phyloP scores from a whole-genome alignment of 1,140 invertebrate genomes.

The Melanaphis sacchari region DNA sequence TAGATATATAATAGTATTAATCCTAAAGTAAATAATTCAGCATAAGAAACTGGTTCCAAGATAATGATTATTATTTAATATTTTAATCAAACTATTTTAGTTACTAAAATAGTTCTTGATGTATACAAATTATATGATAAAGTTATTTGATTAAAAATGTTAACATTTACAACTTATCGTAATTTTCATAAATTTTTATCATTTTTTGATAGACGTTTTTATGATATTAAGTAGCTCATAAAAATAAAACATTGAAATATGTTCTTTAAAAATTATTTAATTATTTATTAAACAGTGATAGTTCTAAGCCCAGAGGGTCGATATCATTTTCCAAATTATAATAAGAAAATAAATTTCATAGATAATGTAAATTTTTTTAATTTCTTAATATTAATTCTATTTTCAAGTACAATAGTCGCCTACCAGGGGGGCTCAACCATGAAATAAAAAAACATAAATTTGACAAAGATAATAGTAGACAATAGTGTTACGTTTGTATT shows the following conservation, averaged over 20 bases:
- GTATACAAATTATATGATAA: not conserved
- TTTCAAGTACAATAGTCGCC: not conserved
- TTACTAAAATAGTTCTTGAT: not conserved
- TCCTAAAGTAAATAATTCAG: not conserved
- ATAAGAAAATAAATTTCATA: not conserved
- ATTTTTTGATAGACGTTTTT: not conserved
- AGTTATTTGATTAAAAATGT: not conserved
- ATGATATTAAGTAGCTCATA: not conserved
- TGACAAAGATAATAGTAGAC: not conserved
- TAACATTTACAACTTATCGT: not conserved
- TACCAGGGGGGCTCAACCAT: not conserved
- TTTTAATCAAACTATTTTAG: not conserved
- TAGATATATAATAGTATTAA: not conserved
- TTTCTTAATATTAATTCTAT: not conserved
- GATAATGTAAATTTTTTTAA: not conserved
- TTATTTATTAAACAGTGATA: not conserved
- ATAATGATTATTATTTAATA: not conserved
- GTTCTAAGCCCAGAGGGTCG: not conserved
- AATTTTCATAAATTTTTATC: not conserved
- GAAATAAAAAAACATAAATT: not conserved
- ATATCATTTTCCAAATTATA: not conserved
- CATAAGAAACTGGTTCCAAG: not conserved
- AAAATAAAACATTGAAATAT: not conserved
- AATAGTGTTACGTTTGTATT: not conserved
- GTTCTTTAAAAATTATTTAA: not conserved